Percentiles rank a stretch among this genome's conserved stretches.
phyloP scores from a whole-genome alignment of 2,113 vertebrate genomes.

The Mixornis gularis region DNA sequence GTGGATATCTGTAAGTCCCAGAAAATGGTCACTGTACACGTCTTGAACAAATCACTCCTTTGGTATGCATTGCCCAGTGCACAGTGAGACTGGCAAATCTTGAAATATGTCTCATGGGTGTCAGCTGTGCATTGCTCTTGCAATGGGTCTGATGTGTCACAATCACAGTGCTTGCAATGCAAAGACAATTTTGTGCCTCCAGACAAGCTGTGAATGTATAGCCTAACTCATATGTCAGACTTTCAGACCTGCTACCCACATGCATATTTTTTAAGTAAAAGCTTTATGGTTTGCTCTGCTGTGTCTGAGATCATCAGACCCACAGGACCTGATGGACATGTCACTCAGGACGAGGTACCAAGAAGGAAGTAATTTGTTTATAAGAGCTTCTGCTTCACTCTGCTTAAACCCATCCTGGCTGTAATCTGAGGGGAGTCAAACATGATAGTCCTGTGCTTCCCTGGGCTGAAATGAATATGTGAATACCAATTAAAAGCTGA shows the following conservation, averaged over 20 bases:
- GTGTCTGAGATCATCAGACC: neutral
- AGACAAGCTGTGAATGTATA: neutral
- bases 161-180: fast-evolving
- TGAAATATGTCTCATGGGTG: fast-evolving
- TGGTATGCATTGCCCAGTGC: neutral
- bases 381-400: neutral
- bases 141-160: neutral
- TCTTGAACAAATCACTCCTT: neutral
- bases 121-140: neutral
- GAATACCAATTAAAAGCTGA: neutral
- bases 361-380: neutral
- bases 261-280: neutral
- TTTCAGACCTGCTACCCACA: neutral
- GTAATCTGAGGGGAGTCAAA: neutral
- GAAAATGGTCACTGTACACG: fast-evolving
- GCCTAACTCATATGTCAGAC: neutral
- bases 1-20: neutral
- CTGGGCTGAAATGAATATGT: neutral
- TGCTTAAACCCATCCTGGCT: neutral
- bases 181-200: neutral
- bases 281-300: neutral
- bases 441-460: fast-evolving
- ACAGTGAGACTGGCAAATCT: neutral
- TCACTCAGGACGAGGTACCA: neutral
- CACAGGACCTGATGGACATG: neutral